Percentiles rank a stretch among this genome's conserved stretches.
These are phyloP conservation scores for Morone chrysops DNA, from an alignment of 2,113 vertebrate genomes.

Conservation along the genomic window DNA sequence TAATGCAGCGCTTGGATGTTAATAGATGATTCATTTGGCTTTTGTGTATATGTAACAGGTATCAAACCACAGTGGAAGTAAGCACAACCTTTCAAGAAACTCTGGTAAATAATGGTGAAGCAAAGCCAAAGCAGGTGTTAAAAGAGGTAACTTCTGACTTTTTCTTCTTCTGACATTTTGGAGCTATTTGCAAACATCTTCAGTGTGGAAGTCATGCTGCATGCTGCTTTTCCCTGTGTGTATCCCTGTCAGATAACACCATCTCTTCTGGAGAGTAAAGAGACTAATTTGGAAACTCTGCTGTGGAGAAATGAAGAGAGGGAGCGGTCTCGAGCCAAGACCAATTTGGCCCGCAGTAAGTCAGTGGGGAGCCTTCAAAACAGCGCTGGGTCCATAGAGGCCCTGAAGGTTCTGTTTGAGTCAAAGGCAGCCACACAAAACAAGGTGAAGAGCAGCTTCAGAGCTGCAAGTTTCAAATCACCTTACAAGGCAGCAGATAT, in stretches of 20 bases:
- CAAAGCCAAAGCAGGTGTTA: conserved; percentile 46
- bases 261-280: conserved; percentile 7
- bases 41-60: conserved; percentile 77
- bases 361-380: conserved; percentile 68
- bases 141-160: conserved; percentile 70
- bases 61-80: conserved; percentile 78
- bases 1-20: not conserved
- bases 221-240: not conserved
- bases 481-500: not conserved
- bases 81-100: conserved; percentile 43
- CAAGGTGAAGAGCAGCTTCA: conserved; percentile 31
- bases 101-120: conserved; percentile 8
- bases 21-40: not conserved
- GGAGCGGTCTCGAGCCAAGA: conserved; percentile 19
- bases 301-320: conserved; percentile 40
- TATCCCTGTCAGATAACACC: conserved; percentile 38
- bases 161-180: too few relatives aligned
- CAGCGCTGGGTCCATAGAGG: conserved; percentile 42
- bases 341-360: conserved; percentile 64
- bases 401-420: conserved; percentile 80
- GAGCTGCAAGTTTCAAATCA: not conserved
- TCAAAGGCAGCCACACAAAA: conserved; percentile 34
- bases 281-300: conserved; percentile 31
- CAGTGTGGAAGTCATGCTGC: not conserved
- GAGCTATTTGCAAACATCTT: not conserved